Conservation (phyloP, 2,113 vertebrate species). For the Petrocephalus zakoni region DNA sequence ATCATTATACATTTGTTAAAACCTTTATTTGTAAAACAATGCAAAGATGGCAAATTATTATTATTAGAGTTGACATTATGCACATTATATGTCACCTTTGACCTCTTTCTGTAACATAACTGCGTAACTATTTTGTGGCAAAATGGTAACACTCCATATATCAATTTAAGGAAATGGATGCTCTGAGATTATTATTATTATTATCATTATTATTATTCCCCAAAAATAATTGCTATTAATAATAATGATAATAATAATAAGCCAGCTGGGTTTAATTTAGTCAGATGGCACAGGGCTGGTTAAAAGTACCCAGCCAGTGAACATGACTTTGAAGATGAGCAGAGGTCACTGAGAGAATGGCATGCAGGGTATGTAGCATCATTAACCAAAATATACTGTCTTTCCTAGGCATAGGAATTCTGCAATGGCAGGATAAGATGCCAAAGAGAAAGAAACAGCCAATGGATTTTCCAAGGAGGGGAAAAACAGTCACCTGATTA, state of each 20-base stretch:
- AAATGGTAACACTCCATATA: neutral
- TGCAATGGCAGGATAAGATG: slow-evolving; percentile 8
- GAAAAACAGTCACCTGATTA: neutral
- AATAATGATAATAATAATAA: neutral
- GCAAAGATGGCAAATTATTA: no score
- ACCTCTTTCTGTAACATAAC: no score
- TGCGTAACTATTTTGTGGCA: neutral
- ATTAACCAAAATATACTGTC: slow-evolving; percentile 10
- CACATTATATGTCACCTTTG: no score
- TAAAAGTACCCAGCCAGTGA: neutral
- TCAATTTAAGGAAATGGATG: neutral
- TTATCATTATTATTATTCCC: no score
- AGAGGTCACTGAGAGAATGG: neutral
- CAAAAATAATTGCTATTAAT: no score
- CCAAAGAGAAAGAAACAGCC: slow-evolving; percentile 2
- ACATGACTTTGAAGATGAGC: neutral
- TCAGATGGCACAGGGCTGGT: neutral
- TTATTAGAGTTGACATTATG: no score
- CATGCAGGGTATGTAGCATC: neutral
- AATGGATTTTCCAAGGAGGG: neutral
- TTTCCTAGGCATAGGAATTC: neutral
- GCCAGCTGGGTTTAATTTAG: neutral
- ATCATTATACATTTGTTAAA: neutral
- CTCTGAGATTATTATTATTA: no score
- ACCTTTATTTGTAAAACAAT: neutral